Evolutionary conservation across 1,140 invertebrate species (phyloP).

Genomic region (Heliothis virescens): DNA sequence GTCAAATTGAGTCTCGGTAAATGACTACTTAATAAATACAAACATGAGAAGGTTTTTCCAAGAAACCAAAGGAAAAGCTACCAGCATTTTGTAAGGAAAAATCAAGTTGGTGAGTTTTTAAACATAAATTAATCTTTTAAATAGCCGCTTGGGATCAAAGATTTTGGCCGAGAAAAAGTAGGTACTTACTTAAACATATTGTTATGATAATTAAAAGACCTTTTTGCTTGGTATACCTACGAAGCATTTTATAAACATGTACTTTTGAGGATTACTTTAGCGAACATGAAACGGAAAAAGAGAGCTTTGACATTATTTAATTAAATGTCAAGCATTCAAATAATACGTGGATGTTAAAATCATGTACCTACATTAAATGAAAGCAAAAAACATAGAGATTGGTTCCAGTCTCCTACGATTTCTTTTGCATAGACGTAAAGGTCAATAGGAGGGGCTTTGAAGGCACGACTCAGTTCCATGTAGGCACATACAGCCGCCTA

Average conservation of each 20-base stretch:
- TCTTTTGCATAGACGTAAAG: slow-evolving; percentile 32
- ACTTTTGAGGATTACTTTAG: no score
- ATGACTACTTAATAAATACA: slow-evolving; percentile 6
- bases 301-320: no score
- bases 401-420: neutral
- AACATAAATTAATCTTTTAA: no score
- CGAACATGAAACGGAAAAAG: no score
- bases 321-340: no score
- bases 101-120: neutral
- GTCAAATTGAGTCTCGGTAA: neutral
- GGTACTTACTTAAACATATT: no score
- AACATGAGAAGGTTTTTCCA: neutral
- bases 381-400: neutral
- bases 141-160: no score
- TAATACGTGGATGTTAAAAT: neutral
- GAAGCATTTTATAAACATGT: no score
- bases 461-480: slow-evolving; percentile 14
- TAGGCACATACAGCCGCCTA: neutral
- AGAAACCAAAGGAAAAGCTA: neutral
- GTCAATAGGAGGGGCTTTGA: slow-evolving; percentile 39
- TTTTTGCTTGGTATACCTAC: no score
- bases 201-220: no score
- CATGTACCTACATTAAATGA: neutral
- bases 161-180: no score
- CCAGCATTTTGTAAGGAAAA: neutral